Conservation (phyloP, 2,888 invertebrate species). For the Cepaea hortensis region DNA sequence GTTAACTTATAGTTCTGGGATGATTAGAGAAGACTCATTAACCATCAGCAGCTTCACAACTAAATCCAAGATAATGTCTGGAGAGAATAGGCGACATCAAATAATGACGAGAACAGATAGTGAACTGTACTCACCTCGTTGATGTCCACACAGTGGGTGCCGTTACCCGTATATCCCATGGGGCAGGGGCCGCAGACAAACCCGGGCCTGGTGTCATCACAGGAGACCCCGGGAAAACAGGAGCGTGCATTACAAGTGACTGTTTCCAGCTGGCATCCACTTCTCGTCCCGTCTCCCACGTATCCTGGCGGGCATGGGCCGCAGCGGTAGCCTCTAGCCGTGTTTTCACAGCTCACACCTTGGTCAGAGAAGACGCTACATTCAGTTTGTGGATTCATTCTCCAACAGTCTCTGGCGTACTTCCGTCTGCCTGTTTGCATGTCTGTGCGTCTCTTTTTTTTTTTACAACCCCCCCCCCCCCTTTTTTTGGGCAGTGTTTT, state of each 20-base stretch:
- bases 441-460: too few species aligned
- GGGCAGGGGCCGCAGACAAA: slow-evolving; percentile 81
- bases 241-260: slow-evolving; percentile 56
- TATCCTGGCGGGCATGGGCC: slow-evolving; percentile 66
- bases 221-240: slow-evolving; percentile 61
- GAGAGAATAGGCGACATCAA: too few species aligned
- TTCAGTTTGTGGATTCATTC: too few species aligned
- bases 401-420: too few species aligned
- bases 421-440: too few species aligned
- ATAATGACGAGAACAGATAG: too few species aligned
- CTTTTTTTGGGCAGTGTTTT: too few species aligned
- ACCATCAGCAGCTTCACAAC: too few species aligned
- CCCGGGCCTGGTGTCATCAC: slow-evolving; percentile 56
- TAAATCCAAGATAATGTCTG: too few species aligned
- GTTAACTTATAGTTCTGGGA: too few species aligned
- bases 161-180: slow-evolving; percentile 85
- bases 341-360: slow-evolving; percentile 64
- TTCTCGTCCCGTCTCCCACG: slow-evolving; percentile 61
- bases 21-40: too few species aligned
- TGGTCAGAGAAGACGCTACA: neutral
- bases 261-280: slow-evolving; percentile 54
- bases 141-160: slow-evolving; percentile 83
- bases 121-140: slow-evolving; percentile 80
- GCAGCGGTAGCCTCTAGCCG: slow-evolving; percentile 61
- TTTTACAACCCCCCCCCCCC: too few species aligned